Percentiles rank a stretch among this genome's conserved stretches.
phyloP scores from a whole-genome alignment of 2,888 invertebrate species.

The Ochlodes sylvanus region DNA sequence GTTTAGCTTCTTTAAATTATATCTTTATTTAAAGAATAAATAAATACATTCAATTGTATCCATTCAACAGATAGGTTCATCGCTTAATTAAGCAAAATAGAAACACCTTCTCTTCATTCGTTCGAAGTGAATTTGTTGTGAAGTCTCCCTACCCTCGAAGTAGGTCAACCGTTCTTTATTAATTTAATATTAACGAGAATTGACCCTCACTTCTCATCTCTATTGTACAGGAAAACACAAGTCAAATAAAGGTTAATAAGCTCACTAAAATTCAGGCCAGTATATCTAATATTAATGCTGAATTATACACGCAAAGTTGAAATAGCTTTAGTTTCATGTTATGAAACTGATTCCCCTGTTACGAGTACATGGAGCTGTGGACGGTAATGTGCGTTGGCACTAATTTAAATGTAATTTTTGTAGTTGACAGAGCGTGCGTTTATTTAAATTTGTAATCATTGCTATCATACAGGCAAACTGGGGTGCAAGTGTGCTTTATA shows the following conservation, averaged over 20 bases:
- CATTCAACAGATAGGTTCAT: too few relatives aligned
- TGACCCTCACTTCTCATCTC: slow-evolving; percentile 5
- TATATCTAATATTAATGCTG: slow-evolving; percentile 1
- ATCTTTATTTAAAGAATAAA: too few relatives aligned
- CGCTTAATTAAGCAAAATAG: too few relatives aligned
- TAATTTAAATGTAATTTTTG: neutral
- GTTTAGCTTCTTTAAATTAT: too few relatives aligned
- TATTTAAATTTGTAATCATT: too few relatives aligned
- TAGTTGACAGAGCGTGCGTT: too few relatives aligned
- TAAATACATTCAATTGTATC: too few relatives aligned
- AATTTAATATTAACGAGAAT: neutral
- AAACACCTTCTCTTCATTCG: too few relatives aligned
- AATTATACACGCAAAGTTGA: slow-evolving; percentile 5
- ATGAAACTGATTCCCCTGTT: neutral
- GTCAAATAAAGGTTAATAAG: slow-evolving; percentile 10
- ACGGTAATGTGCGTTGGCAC: neutral
- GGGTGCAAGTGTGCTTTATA: too few relatives aligned
- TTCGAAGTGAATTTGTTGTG: neutral
- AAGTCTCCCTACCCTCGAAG: neutral
- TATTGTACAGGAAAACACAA: slow-evolving; percentile 3
- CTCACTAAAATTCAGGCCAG: slow-evolving; percentile 6
- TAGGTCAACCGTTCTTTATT: neutral
- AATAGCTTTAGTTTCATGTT: slow-evolving; percentile 9
- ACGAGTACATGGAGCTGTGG: neutral
- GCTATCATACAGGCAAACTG: too few relatives aligned